Evolutionary conservation across 53 echinoderm and acorn worm species (phyloP).

Genomic region (Actinopyga echinites): DNA sequence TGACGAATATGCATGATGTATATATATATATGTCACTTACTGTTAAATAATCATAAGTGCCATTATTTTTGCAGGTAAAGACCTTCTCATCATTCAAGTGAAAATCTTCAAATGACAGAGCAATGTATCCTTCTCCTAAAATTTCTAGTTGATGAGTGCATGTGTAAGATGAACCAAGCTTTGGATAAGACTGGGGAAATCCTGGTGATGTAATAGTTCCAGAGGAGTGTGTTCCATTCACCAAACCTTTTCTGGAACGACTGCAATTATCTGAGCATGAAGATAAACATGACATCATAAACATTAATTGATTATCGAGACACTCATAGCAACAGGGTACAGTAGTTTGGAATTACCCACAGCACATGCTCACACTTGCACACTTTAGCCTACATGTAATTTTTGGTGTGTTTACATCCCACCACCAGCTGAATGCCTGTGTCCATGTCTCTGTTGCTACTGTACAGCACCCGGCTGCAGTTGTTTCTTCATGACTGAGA

Average conservation of each 20-base stretch:
- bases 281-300: neutral
- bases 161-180: slow-evolving; percentile 50
- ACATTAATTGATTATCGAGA: neutral
- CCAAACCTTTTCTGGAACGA: neutral
- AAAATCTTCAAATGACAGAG: slow-evolving; percentile 69
- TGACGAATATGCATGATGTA: neutral
- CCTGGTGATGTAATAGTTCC: slow-evolving; percentile 51
- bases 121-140: slow-evolving; percentile 32
- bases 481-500: no score
- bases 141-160: slow-evolving; percentile 54
- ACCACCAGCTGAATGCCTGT: no score
- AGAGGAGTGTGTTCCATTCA: neutral
- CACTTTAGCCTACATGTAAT: no score
- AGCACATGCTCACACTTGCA: no score
- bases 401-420: no score
- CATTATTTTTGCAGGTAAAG: slow-evolving; percentile 47
- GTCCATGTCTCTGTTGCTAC: no score
- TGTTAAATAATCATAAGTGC: slow-evolving; percentile 55
- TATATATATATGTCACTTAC: slow-evolving; percentile 38
- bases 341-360: no score
- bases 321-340: no score
- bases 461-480: no score
- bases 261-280: neutral
- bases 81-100: slow-evolving; percentile 54
- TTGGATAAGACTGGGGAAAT: slow-evolving; percentile 64